Base-by-base conservation (phyloP, 2,797 vertebrate genomes). In the Caiman crocodilus region DNA sequence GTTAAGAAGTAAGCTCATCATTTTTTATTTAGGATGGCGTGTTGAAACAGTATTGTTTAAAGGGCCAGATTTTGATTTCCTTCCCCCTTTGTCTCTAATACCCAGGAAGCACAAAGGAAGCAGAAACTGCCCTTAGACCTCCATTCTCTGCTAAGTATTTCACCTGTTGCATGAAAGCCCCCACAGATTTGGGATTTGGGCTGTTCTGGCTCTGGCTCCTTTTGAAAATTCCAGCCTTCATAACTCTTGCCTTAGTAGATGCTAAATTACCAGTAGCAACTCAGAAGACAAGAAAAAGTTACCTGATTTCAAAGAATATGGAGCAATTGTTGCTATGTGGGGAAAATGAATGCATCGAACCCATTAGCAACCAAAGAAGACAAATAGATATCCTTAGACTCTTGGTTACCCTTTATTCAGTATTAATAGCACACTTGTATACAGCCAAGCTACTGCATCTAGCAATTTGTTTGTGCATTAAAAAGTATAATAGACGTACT, bases 301-400 rank as follows among this genome's bases (percentile, higher is more conserved):
- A 16, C 20, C 4, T 5, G 42, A 13, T 63, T 91, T n/a, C 67
- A 42, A 76, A 18, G 6, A 50, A 73, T 82, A 32, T 4, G 2
- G 3, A 50, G 5, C 79, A 26, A 7, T 86, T 32, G 5, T 59
- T 80, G 25, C 71, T 69, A 4, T 80, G n/a, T 50, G 42, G 20
- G 25, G 76, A 82, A n/a, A 76, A 3, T 0, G 1, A 80, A 61
- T 60, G 56, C 0, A 0, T 88, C 28, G 56, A 71, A 79, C 63
- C 5, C 2, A 3, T 78, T 50, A 77, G n/a, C 61, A 69, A 32
- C 14, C 2, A 2, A 20, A 79, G 55, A 79, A n/a, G 23, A 76
- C 57, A 56, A 16, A 82, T 11, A 15, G 12, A 11, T 0, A 0
- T 1, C 0, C 18, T 42, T 42, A 6, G 42, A 50, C 42, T 10